Conservation (phyloP, 2,888 invertebrate species). For the Netelia fuscicornis region DNA sequence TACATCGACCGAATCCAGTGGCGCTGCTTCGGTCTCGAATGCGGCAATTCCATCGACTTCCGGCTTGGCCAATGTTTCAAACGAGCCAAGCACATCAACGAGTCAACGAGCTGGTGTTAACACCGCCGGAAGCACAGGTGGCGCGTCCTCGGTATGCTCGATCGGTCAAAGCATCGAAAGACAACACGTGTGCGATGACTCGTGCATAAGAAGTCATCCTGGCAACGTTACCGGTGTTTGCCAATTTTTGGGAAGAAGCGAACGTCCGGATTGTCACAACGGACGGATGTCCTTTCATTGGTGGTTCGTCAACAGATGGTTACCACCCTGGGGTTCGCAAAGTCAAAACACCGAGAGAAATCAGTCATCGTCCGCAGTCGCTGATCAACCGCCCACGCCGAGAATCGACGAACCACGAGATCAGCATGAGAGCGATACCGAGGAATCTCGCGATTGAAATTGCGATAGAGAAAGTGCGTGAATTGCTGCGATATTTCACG, state of each 20-base stretch:
- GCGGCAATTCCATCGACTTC: constrained; percentile 72
- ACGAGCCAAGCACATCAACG: constrained; percentile 84
- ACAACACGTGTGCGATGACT: constrained; percentile 84
- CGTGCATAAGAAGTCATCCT: constrained; percentile 85
- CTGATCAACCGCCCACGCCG: constrained; percentile 3
- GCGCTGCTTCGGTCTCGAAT: constrained; percentile 29
- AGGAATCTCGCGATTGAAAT: constrained; percentile 75
- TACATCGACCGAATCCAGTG: constrained; percentile 35
- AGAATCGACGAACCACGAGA: constrained; percentile 76
- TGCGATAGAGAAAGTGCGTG: background rate
- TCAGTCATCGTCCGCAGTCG: constrained; percentile 65
- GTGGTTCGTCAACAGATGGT: constrained; percentile 89
- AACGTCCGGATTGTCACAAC: constrained; percentile 79
- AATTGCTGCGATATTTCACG: background rate
- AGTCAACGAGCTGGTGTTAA: constrained; percentile 70
- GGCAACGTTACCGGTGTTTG: constrained; percentile 78
- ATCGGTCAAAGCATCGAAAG: constrained; percentile 81
- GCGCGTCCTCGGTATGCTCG: constrained; percentile 61
- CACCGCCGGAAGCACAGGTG: constrained; percentile 63
- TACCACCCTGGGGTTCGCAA: constrained; percentile 88
- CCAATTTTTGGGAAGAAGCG: constrained; percentile 79
- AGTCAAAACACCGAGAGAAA: constrained; percentile 75
- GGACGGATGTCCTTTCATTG: constrained; percentile 88
- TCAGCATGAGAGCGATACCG: constrained; percentile 79
- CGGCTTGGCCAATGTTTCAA: constrained; percentile 76